A percentile compares a stretch with the other conserved stretches of the same genome.
Evolutionary conservation across 2,888 invertebrate species (phyloP).

Genomic region (Aphodius granarius): DNA sequence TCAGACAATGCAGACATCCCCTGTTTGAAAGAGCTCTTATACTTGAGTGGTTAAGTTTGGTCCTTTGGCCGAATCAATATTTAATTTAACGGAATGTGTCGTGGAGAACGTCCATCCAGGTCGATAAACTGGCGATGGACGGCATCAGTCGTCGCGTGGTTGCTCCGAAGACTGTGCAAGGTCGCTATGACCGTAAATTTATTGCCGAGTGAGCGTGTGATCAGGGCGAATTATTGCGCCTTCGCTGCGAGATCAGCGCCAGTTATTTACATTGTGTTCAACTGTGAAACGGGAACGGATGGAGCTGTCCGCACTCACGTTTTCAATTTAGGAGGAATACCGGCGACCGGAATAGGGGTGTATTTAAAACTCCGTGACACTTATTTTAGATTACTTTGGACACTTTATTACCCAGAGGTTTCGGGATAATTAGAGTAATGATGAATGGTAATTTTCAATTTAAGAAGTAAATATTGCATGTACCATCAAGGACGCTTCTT

Average conservation of each 20-base stretch:
- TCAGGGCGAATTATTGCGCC: background rate
- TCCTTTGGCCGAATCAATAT: background rate
- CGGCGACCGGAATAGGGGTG: background rate
- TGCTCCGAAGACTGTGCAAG: background rate
- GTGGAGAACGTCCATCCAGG: background rate
- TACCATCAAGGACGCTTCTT: too few relatives aligned
- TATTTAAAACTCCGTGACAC: background rate
- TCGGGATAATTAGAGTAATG: too few relatives aligned
- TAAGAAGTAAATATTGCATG: too few relatives aligned
- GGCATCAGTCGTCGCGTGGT: background rate
- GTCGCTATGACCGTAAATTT: background rate
- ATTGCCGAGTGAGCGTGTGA: background rate
- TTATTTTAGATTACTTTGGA: background rate
- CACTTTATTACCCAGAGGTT: too few relatives aligned
- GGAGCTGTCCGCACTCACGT: background rate
- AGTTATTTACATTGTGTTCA: background rate
- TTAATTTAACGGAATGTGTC: background rate
- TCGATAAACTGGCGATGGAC: background rate
- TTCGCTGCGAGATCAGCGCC: background rate
- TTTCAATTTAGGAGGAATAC: background rate
- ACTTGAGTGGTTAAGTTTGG: background rate
- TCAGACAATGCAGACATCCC: background rate
- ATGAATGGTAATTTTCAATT: too few relatives aligned
- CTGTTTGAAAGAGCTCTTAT: background rate
- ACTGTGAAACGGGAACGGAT: background rate